These are phyloP conservation scores for Trematomus loennbergii DNA, from an alignment of 2,113 vertebrate genomes.

Conservation along the genomic window DNA sequence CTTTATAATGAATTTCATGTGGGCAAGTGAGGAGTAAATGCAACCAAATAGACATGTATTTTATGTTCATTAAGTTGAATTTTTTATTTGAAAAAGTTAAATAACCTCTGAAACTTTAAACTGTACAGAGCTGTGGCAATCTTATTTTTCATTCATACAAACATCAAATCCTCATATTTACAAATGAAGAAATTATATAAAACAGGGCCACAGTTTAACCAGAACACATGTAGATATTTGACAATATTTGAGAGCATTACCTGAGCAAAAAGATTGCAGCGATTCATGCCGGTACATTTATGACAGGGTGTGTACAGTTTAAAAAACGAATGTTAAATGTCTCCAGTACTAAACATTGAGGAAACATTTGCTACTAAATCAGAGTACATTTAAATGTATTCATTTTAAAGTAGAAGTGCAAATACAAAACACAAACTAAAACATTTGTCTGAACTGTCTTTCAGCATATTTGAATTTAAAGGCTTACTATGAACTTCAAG, in stretches of 20 bases:
- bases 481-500: background rate
- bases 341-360: background rate
- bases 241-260: constrained; percentile 38
- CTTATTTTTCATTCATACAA: constrained; percentile 23
- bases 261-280: constrained; percentile 20
- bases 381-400: constrained; percentile 1
- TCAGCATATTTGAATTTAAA: background rate
- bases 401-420: constrained; percentile 31
- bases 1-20: background rate
- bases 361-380: constrained; percentile 6
- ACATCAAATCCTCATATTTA: constrained; percentile 34
- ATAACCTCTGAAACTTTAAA: constrained; percentile 47
- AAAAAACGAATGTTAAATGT: constrained; percentile 15
- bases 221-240: constrained; percentile 19
- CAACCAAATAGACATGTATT: background rate
- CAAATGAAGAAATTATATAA: constrained; percentile 35
- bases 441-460: background rate
- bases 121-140: constrained; percentile 58
- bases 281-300: background rate
- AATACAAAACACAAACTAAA: constrained; percentile 19
- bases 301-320: constrained; percentile 9
- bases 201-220: constrained; percentile 3
- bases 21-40: background rate
- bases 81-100: constrained; percentile 76
- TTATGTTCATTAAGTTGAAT: background rate